phyloP scores from a whole-genome alignment of 2,888 invertebrate genomes.

The Athrips mouffetella region DNA sequence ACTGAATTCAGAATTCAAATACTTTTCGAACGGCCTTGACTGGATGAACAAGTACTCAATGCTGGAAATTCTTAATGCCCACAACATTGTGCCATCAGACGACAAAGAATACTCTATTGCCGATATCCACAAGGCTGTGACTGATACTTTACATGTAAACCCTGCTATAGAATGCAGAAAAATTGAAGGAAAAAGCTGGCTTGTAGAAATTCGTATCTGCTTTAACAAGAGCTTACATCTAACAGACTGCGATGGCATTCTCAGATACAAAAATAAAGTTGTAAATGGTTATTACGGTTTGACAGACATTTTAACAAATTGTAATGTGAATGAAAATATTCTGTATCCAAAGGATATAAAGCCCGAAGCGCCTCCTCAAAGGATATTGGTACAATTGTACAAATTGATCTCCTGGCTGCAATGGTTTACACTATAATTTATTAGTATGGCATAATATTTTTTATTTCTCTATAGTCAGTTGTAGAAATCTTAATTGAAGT shows the following conservation, averaged over 20 bases:
- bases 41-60: conserved; percentile 81
- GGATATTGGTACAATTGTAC: conserved; percentile 71
- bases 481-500: no score
- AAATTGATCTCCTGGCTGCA: conserved; percentile 78
- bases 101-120: conserved; percentile 33
- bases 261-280: conserved; percentile 10
- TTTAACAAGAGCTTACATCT: conserved; percentile 82
- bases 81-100: conserved; percentile 70
- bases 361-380: conserved; percentile 43
- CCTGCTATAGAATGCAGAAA: conserved; percentile 81
- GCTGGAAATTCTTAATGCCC: conserved; percentile 72
- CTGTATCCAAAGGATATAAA: conserved; percentile 73
- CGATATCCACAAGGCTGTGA: conserved; percentile 58
- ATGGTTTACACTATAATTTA: conserved; percentile 79
- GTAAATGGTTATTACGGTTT: not conserved
- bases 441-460: not conserved
- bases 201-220: conserved; percentile 86
- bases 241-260: conserved; percentile 81
- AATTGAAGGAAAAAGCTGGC: conserved; percentile 77
- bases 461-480: no score
- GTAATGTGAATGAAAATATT: conserved; percentile 71
- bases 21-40: conserved; percentile 81
- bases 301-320: conserved; percentile 78
- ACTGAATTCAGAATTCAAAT: conserved; percentile 81
- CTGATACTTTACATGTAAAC: conserved; percentile 73